A percentile compares a stretch with the other conserved stretches of the same genome.
These are phyloP conservation scores for Enteromius fasciolatus DNA, from an alignment of 2,797 vertebrate species.

Conservation along the genomic window DNA sequence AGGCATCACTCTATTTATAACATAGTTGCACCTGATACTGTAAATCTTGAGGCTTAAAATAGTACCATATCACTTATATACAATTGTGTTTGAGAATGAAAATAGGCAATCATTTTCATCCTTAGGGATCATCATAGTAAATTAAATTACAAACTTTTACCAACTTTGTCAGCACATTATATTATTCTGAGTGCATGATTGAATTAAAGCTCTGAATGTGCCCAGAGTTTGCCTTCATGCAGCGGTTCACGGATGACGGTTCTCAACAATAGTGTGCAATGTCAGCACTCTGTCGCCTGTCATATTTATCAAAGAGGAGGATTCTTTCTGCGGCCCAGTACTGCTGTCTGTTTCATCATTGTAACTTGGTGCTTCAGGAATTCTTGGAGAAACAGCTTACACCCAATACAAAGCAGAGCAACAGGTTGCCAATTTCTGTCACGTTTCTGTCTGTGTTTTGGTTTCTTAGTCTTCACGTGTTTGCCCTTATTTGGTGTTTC, in stretches of 20 bases:
- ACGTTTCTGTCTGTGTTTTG: too few relatives aligned
- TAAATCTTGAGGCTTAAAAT: conserved; percentile 11
- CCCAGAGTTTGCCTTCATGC: conserved; percentile 20
- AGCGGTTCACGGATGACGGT: neutral
- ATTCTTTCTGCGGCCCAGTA: conserved; percentile 34
- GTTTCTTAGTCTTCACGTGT: too few relatives aligned
- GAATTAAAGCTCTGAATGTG: conserved; percentile 14
- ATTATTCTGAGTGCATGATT: conserved; percentile 11
- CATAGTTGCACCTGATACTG: neutral
- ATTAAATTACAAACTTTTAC: conserved; percentile 16
- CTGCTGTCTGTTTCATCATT: conserved; percentile 21
- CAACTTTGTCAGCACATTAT: conserved; percentile 17
- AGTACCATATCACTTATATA: neutral
- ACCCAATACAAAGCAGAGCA: conserved; percentile 49
- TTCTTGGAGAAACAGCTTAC: conserved; percentile 35
- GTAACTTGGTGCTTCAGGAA: conserved; percentile 22
- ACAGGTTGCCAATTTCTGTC: conserved; percentile 45
- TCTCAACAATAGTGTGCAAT: conserved; percentile 25
- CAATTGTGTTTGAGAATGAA: neutral
- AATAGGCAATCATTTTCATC: neutral
- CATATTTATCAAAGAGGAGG: conserved; percentile 43
- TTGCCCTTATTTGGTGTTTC: too few relatives aligned
- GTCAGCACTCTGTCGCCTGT: conserved; percentile 39
- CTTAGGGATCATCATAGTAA: conserved; percentile 4
- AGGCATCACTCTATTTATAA: neutral